These are phyloP conservation scores for Calycopis cecrops DNA, from an alignment of 1,140 invertebrate genomes.

Conservation along the genomic window DNA sequence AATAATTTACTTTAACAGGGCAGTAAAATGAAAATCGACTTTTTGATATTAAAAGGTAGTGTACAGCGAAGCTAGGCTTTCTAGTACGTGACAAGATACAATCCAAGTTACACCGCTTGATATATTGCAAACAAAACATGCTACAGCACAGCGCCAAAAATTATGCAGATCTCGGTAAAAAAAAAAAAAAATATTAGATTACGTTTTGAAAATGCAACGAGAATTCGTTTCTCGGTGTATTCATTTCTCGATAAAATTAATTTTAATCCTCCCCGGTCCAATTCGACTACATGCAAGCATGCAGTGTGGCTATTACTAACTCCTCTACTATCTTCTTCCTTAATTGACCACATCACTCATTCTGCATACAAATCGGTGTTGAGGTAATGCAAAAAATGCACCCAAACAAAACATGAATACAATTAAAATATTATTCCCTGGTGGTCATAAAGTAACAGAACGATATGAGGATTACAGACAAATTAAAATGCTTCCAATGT, in stretches of 20 bases:
- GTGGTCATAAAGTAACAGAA: too few relatives aligned
- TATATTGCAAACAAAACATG: neutral
- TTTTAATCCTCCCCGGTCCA: neutral
- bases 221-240: neutral
- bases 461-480: neutral
- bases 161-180: too few relatives aligned
- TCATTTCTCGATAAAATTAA: too few relatives aligned
- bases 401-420: neutral
- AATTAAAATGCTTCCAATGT: neutral
- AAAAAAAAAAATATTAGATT: neutral
- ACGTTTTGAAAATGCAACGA: neutral
- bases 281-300: too few relatives aligned
- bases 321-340: too few relatives aligned
- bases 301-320: too few relatives aligned
- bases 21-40: neutral
- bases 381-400: too few relatives aligned
- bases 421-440: too few relatives aligned
- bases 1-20: neutral
- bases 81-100: neutral
- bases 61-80: neutral
- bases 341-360: neutral
- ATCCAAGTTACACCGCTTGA: neutral
- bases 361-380: too few relatives aligned
- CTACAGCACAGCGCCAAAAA: neutral
- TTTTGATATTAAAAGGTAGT: neutral